Evolutionary conservation across 2,888 invertebrate genomes (phyloP), one percentile per base, ranked within the genome.

Genomic region (Auanema freiburgensis): DNA sequence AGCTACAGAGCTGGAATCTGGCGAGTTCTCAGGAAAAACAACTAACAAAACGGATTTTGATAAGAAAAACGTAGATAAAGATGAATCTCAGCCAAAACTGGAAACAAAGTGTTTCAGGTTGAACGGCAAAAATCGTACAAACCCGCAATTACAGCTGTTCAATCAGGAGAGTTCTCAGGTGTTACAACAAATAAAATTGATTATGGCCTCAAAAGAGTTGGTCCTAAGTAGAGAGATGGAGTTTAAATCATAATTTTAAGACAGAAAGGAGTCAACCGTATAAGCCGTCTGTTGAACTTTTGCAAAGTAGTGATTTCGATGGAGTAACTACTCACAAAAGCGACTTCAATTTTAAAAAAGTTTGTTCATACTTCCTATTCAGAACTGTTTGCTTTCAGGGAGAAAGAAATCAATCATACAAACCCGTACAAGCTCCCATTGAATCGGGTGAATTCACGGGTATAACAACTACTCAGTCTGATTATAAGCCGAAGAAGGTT

Each of bases 401-500:
- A 46, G 46, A 46, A 46, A 16, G 46, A 11, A 18, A 16, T 18
- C 46, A 46, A 11, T 16, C 46, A 21, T 18, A 18, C 21, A 16
- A 21, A 8, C 33, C 59, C 23, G 18, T 14, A 1, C 50, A 59
- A 11, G 21, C 40, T 16, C 51, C 16, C 18, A 59, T 59, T 12
- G 40, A 59, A 16, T 44, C 57, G 10, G 67, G 67, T 6, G 59
- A 62, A n/a, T 67, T 67, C 53, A 51, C 56, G 50, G 67, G 64
- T 43, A n/a, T 57, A 0, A 59, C 67, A 11, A 67, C 67, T 11
- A 57, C 61, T 25, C 51, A 62, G 24, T 51, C 61, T 1, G 65
- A 65, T 61, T 67, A 54, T 21, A 49, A 61, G n/a, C 44, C 44
- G 14, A 69, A 63, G 55, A 57, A 63, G 61, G 66, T 59, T 8